Conservation (phyloP, 2,113 vertebrate species). For the Mormyrus iriodes region DNA sequence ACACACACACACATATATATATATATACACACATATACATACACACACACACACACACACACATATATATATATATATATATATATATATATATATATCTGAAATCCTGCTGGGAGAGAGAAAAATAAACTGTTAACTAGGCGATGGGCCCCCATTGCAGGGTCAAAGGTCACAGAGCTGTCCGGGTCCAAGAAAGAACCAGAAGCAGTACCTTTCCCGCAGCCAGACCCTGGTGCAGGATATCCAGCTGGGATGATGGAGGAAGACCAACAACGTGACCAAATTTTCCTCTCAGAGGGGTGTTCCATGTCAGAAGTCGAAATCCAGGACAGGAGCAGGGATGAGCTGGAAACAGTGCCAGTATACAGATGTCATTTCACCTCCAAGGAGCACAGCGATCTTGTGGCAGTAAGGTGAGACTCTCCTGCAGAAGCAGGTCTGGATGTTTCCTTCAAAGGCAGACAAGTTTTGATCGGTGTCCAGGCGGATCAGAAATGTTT, state of each 20-base stretch:
- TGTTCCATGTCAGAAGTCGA: neutral
- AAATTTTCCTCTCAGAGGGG: constrained; percentile 4
- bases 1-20: no score
- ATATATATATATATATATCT: neutral
- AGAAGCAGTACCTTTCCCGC: neutral
- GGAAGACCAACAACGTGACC: constrained; percentile 13
- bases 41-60: no score
- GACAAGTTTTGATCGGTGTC: neutral
- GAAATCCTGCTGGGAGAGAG: neutral
- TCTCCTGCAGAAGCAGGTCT: neutral
- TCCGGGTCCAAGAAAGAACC: constrained; percentile 14
- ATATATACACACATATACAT: no score
- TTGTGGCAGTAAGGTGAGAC: neutral
- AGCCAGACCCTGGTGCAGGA: neutral
- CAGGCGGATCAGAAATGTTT: neutral
- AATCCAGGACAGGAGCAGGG: neutral
- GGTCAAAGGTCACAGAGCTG: constrained; percentile 15
- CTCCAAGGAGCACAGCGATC: neutral
- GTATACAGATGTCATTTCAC: constrained; percentile 14
- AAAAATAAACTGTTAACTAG: neutral
- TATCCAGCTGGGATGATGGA: constrained; percentile 19
- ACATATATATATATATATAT: no score
- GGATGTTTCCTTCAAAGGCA: neutral
- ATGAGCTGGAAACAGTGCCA: neutral
- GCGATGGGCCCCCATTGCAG: neutral